Evolutionary conservation across 1,140 invertebrate genomes (phyloP).

Genomic region (Musca domestica): DNA sequence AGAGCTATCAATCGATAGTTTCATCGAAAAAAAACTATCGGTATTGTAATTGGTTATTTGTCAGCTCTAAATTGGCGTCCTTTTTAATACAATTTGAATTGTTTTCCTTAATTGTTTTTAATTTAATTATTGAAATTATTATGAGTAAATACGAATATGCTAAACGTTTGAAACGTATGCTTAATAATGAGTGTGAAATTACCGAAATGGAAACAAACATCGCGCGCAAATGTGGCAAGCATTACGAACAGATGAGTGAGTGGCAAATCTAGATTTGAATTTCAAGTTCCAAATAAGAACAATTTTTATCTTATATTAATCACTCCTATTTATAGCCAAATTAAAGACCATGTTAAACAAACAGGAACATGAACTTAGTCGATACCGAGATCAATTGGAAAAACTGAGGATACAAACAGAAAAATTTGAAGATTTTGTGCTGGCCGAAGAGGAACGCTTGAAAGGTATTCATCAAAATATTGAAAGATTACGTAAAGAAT

Average conservation of each 20-base stretch:
- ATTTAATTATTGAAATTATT: background rate
- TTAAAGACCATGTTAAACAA: background rate
- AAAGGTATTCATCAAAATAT: background rate
- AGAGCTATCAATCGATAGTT: too few species aligned
- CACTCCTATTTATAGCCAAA: background rate
- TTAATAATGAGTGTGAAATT: background rate
- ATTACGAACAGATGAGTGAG: conserved; percentile 20
- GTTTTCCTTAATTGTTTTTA: background rate
- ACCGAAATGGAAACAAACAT: background rate
- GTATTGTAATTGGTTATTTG: too few species aligned
- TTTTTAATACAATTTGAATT: conserved; percentile 2
- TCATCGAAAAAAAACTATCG: too few species aligned
- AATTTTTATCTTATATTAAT: too few species aligned
- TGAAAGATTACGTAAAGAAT: background rate
- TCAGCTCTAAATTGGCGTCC: conserved; percentile 2
- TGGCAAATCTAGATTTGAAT: too few species aligned
- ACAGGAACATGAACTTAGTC: background rate
- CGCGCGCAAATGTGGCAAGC: conserved; percentile 7
- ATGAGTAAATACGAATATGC: conserved; percentile 15
- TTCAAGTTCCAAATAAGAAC: too few species aligned
- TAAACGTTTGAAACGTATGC: background rate
- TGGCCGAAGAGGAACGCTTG: background rate
- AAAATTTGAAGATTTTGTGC: background rate
- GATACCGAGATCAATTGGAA: background rate
- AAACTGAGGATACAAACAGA: background rate